Conservation (phyloP, 2,888 invertebrate species). For the Apomyelois bistriatella region DNA sequence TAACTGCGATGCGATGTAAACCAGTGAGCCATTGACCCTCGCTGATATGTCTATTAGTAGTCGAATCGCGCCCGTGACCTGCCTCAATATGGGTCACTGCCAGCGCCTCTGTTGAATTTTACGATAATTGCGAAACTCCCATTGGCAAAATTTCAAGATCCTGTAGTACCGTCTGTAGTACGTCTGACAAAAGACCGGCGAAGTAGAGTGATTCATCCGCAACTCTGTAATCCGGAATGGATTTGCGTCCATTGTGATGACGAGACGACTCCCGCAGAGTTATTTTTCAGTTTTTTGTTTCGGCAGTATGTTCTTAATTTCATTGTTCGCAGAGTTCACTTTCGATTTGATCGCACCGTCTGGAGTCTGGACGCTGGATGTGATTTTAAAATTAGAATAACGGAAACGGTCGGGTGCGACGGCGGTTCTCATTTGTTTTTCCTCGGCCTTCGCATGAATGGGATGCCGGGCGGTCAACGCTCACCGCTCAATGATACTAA, state of each 20-base stretch:
- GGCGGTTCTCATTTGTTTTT: slow-evolving; percentile 53
- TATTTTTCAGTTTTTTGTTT: slow-evolving; percentile 36
- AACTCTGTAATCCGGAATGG: slow-evolving; percentile 30
- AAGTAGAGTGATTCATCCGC: slow-evolving; percentile 50
- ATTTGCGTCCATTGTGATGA: slow-evolving; percentile 44
- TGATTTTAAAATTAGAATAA: slow-evolving; percentile 70
- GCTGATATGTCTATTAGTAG: slow-evolving; percentile 39
- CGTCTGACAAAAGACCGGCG: slow-evolving; percentile 57
- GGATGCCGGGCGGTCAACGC: slow-evolving; percentile 57
- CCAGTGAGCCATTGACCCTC: slow-evolving; percentile 27
- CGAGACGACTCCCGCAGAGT: slow-evolving; percentile 51
- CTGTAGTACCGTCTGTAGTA: slow-evolving; percentile 70
- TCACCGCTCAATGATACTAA: slow-evolving; percentile 47
- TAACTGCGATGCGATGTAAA: slow-evolving; percentile 28
- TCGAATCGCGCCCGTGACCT: slow-evolving; percentile 61
- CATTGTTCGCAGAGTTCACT: slow-evolving; percentile 40
- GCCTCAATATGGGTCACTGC: slow-evolving; percentile 70
- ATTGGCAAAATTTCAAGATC: slow-evolving; percentile 77
- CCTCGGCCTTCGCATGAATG: slow-evolving; percentile 71
- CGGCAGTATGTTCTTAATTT: slow-evolving; percentile 35
- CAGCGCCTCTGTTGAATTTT: slow-evolving; percentile 60
- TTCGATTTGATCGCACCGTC: slow-evolving; percentile 29
- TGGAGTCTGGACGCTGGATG: slow-evolving; percentile 42
- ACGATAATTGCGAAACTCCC: slow-evolving; percentile 71
- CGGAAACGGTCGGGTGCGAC: slow-evolving; percentile 48